A percentile compares a stretch with the other conserved stretches of the same genome.
phyloP scores from a whole-genome alignment of 53 echinoderm and acorn worm genomes.

The Glandiceps talaboti region DNA sequence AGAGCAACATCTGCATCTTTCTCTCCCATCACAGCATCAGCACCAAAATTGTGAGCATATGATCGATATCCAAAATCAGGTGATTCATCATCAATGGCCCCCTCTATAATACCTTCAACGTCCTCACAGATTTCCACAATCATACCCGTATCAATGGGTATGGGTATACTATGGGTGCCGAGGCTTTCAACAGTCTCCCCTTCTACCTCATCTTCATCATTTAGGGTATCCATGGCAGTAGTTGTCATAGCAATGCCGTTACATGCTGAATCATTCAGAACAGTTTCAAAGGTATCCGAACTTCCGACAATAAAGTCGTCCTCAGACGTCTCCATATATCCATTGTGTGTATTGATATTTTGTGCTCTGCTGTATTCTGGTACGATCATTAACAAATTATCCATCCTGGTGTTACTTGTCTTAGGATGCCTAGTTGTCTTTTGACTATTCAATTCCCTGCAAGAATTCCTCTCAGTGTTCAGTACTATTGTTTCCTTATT shows the following conservation, averaged over 20 bases:
- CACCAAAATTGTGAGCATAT: constrained; percentile 96
- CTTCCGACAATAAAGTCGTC: not conserved
- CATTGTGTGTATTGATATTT: not conserved
- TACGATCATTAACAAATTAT: not conserved
- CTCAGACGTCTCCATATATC: not conserved
- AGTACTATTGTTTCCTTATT: not conserved
- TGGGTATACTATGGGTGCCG: constrained; percentile 18
- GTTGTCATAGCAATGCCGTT: not conserved
- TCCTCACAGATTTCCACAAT: constrained; percentile 86
- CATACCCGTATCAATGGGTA: constrained; percentile 89
- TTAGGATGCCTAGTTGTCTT: not conserved
- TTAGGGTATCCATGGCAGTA: not conserved
- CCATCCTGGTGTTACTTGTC: not conserved
- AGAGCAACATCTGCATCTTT: constrained; percentile 67
- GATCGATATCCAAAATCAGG: constrained; percentile 80
- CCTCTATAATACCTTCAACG: constrained; percentile 42
- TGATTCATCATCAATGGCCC: constrained; percentile 18
- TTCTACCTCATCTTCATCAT: not conserved
- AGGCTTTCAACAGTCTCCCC: not conserved
- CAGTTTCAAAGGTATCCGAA: not conserved
- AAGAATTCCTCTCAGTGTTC: not conserved
- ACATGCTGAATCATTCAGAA: not conserved
- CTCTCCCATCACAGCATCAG: constrained; percentile 78
- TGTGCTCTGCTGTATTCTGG: not conserved
- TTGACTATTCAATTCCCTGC: not conserved